Evolutionary conservation across 2,113 vertebrate species (phyloP), one percentile per base, ranked within the genome.

Genomic region (Scytalopus superciliaris): DNA sequence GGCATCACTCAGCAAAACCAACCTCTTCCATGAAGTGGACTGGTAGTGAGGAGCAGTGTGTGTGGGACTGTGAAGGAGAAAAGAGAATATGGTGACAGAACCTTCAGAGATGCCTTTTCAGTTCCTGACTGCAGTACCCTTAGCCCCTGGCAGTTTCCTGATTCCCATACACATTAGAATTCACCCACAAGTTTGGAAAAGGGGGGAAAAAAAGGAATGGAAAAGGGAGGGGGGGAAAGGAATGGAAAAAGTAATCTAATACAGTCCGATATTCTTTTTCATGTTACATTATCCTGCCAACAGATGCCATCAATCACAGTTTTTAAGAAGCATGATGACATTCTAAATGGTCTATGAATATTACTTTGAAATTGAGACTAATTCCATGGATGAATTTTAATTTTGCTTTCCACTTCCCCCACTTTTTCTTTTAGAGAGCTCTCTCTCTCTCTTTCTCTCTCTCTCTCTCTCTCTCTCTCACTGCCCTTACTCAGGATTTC

Each of bases 271-370:
- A 56, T 93, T 93, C 85, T 82, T 76, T 83, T 75, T 80, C 64
- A 40, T 77, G 78, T 91, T 93, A 92, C 45, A 84, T 75, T 90
- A 89, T 90, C 81, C 89, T 92, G 84, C 92, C 88, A 91, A 74
- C 33, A 62, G 56, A 82, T 59, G 88, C 60, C 57, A 96, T 94
- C 72, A 66, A 95, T 95, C 86, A 90, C 10, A 52, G 35, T 78
- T 83, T 75, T 84, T 96, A 63, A 84, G 73, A 81, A 96, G 84
- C 73, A 64, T 59, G 27, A 60, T 96, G 89, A 90, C 87, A 78
- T 92, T 95, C 87, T 93, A 86, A 94, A 89, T 59, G 93, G 94
- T 44, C 88, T 94, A 77, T 97, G 96, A 96, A 94, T 96, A 97
- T 97, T 93, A 94, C 94, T 90, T 89, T 94, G 83, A 91, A 85